Percentiles rank a stretch among this genome's conserved stretches.
These are phyloP conservation scores for Vulpes vulpes DNA, from an alignment of 2,113 vertebrate genomes.

Conservation along the genomic window DNA sequence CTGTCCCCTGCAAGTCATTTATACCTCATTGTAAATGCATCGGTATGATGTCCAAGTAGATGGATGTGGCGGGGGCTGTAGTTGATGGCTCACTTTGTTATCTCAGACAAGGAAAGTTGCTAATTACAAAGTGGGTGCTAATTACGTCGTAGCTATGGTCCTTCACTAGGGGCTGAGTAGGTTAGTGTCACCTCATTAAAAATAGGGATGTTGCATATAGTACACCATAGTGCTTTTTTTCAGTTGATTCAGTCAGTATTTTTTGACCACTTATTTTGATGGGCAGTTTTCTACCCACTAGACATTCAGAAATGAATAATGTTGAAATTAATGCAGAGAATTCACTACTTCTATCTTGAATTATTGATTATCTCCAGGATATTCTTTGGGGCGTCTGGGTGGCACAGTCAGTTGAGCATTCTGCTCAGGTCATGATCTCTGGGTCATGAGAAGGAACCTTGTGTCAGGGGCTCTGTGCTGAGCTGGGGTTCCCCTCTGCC, in stretches of 20 bases:
- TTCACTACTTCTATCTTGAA: not conserved
- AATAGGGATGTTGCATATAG: not conserved
- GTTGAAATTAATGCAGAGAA: not conserved
- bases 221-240: not conserved
- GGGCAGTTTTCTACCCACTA: not conserved
- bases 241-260: not conserved
- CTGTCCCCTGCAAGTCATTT: not conserved
- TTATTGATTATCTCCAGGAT: constrained; percentile 5
- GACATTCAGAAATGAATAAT: not conserved
- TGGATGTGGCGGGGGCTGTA: not conserved
- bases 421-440: not conserved
- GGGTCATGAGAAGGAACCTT: not conserved
- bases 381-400: not conserved
- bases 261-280: not conserved
- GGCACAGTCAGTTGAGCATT: not conserved
- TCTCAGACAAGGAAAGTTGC: not conserved
- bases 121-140: not conserved
- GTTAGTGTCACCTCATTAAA: not conserved
- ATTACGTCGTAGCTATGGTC: not conserved
- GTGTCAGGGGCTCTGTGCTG: not conserved
- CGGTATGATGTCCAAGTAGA: not conserved
- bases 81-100: not conserved
- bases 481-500: not conserved
- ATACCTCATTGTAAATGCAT: not conserved
- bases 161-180: not conserved